Percentiles rank a stretch among this genome's conserved stretches.
Evolutionary conservation across 2,888 invertebrate species (phyloP).

Genomic region (Nematopogon swammerdamellus): DNA sequence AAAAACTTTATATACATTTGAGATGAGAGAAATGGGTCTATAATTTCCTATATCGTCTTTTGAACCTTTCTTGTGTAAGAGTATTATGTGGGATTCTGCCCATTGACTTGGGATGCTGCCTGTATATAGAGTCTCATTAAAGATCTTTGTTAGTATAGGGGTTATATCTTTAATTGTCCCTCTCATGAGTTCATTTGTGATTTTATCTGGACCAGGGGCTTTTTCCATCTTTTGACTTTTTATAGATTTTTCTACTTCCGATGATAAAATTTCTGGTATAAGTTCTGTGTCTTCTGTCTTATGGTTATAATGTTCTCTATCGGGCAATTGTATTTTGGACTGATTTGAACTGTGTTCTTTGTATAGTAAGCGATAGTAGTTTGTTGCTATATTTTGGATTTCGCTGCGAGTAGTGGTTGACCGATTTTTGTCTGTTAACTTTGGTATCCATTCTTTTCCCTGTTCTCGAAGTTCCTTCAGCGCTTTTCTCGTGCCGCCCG

Average conservation of each 20-base stretch:
- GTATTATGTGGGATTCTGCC: conserved; percentile 3
- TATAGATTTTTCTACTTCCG: conserved; percentile 4
- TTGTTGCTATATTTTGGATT: too few relatives aligned
- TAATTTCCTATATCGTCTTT: conserved; percentile 7
- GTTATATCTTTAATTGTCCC: conserved; percentile 3
- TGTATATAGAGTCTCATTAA: conserved; percentile 3
- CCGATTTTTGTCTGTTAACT: too few relatives aligned
- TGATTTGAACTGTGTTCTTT: too few relatives aligned
- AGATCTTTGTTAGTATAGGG: conserved; percentile 6
- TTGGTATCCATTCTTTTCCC: too few relatives aligned
- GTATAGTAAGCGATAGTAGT: too few relatives aligned
- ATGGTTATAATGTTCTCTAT: too few relatives aligned
- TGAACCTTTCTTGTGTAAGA: not conserved
- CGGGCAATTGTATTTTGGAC: too few relatives aligned
- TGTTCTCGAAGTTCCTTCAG: too few relatives aligned
- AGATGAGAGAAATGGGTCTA: conserved; percentile 8
- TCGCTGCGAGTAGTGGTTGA: too few relatives aligned
- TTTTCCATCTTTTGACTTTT: conserved; percentile 4
- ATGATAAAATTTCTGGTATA: too few relatives aligned
- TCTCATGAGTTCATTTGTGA: conserved; percentile 9
- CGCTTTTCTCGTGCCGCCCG: too few relatives aligned
- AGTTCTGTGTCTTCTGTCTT: too few relatives aligned
- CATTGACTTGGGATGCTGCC: conserved; percentile 9
- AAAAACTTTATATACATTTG: conserved; percentile 7
- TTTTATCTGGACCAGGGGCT: conserved; percentile 6